These are phyloP conservation scores for Corythoichthys haematopterus DNA, from an alignment of 2,113 vertebrate genomes.

Conservation along the genomic window DNA sequence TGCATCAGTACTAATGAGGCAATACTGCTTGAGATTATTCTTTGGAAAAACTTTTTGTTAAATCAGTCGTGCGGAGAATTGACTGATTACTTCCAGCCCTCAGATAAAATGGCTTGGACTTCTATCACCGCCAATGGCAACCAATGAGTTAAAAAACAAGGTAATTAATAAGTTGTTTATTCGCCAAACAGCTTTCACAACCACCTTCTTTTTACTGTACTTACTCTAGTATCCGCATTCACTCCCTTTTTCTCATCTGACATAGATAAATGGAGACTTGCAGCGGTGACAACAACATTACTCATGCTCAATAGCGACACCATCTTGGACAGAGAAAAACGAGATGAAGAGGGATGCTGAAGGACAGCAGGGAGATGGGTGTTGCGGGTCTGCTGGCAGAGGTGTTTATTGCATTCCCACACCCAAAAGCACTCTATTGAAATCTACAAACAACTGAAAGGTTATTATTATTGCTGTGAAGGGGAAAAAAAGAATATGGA, in stretches of 20 bases:
- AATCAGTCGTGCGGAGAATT: background rate
- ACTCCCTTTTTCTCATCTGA: conserved; percentile 48
- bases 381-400: conserved; percentile 25
- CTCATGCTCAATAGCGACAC: conserved; percentile 67
- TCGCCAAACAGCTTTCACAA: conserved; percentile 14
- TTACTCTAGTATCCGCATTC: conserved; percentile 24
- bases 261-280: conserved; percentile 66
- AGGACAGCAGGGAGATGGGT: conserved; percentile 46
- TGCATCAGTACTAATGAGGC: background rate
- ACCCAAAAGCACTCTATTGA: conserved; percentile 15
- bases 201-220: conserved; percentile 47
- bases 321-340: conserved; percentile 54
- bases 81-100: background rate
- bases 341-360: conserved; percentile 44
- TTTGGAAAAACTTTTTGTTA: background rate
- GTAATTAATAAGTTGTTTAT: no score
- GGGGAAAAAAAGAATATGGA: conserved; percentile 14
- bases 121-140: no score
- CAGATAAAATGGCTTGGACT: no score
- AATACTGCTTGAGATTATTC: background rate
- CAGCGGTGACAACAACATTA: conserved; percentile 71
- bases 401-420: conserved; percentile 24
- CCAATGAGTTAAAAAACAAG: background rate
- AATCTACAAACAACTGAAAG: conserved; percentile 14
- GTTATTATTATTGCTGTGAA: conserved; percentile 38